phyloP scores from a whole-genome alignment of 2,888 invertebrate species.

The Parascotia fuliginaria region DNA sequence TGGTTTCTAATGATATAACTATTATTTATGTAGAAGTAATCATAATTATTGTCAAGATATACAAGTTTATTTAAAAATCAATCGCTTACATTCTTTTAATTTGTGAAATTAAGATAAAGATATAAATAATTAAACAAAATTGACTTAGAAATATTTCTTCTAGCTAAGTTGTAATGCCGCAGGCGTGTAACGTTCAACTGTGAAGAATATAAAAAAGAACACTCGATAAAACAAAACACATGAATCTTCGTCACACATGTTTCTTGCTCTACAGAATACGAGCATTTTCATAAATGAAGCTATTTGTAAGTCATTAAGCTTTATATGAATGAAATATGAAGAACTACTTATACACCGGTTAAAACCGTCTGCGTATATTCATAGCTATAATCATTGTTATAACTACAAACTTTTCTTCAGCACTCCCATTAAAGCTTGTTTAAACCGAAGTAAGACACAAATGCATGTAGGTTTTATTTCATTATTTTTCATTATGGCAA shows the following conservation, averaged over 20 bases:
- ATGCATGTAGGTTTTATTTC: too few relatives aligned
- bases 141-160: too few relatives aligned
- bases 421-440: slow-evolving; percentile 22
- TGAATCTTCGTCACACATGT: neutral
- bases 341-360: slow-evolving; percentile 16
- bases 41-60: too few relatives aligned
- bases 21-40: too few relatives aligned
- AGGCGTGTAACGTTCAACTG: too few relatives aligned
- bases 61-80: too few relatives aligned
- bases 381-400: neutral
- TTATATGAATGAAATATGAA: slow-evolving; percentile 25
- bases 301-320: slow-evolving; percentile 30
- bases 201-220: neutral
- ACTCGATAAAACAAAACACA: neutral
- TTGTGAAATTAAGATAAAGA: too few relatives aligned
- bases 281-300: slow-evolving; percentile 29
- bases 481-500: too few relatives aligned
- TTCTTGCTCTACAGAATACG: neutral
- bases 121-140: too few relatives aligned
- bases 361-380: slow-evolving; percentile 10
- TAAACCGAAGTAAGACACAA: slow-evolving; percentile 27
- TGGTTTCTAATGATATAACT: too few relatives aligned
- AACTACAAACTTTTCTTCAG: slow-evolving; percentile 15
- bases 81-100: too few relatives aligned
- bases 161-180: too few relatives aligned